Evolutionary conservation across 2,888 invertebrate species (phyloP).

Genomic region (Cephonodes hylas): DNA sequence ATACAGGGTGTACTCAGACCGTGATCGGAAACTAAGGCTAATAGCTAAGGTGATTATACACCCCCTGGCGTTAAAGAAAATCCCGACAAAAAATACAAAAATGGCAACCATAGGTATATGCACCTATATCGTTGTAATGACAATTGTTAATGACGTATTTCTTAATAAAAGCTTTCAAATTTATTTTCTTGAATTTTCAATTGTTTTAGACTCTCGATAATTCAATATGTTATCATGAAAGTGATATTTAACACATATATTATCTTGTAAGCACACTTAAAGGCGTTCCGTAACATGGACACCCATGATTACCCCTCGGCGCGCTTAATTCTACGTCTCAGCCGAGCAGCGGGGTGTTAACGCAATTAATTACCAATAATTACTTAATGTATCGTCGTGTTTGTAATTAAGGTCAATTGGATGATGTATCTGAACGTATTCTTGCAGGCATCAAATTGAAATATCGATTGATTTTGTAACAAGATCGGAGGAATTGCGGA

Average conservation of each 20-base stretch:
- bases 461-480: not conserved
- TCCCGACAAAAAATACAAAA: too few species aligned
- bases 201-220: too few species aligned
- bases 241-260: not conserved
- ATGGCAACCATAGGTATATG: too few species aligned
- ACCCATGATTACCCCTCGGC: slow-evolving; percentile 1
- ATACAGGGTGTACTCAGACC: too few species aligned
- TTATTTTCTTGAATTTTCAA: too few species aligned
- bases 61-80: too few species aligned
- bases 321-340: slow-evolving; percentile 2
- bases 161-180: too few species aligned
- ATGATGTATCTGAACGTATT: not conserved
- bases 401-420: slow-evolving; percentile 3
- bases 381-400: slow-evolving; percentile 10
- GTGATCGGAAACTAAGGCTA: too few species aligned
- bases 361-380: slow-evolving; percentile 11
- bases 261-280: not conserved
- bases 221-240: not conserved
- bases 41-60: too few species aligned
- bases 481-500: too few species aligned
- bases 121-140: too few species aligned
- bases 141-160: too few species aligned
- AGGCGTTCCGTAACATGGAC: not conserved
- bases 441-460: not conserved
- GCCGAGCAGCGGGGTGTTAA: slow-evolving; percentile 12